phyloP scores from a whole-genome alignment of 2,113 vertebrate genomes.

The Synchiropus splendidus region DNA sequence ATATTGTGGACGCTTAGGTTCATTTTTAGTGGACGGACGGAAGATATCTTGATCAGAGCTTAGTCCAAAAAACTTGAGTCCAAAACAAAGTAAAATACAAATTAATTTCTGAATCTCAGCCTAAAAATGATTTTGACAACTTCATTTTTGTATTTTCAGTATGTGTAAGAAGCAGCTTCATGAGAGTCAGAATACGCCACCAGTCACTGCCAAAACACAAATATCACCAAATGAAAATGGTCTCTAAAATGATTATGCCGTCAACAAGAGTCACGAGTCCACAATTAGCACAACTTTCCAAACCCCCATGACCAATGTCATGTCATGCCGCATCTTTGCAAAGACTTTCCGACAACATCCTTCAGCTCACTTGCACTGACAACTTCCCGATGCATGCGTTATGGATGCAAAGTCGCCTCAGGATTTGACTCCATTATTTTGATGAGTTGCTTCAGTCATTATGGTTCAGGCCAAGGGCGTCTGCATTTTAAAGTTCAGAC shows the following conservation, averaged over 20 bases:
- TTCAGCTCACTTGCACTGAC: background rate
- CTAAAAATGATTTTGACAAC: background rate
- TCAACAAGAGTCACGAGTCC: constrained; percentile 20
- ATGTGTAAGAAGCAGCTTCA: no score
- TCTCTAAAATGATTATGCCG: constrained; percentile 5
- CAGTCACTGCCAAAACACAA: no score
- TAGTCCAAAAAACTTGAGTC: no score
- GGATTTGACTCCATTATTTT: background rate
- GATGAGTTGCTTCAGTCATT: background rate
- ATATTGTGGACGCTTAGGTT: no score
- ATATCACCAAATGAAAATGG: no score
- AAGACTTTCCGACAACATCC: background rate
- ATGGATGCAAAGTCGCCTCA: background rate
- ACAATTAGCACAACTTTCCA: constrained; percentile 4
- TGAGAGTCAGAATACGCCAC: no score
- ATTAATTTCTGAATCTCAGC: background rate
- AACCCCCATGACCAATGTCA: background rate
- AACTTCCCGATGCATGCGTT: background rate
- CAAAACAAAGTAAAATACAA: no score
- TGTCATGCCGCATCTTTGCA: background rate
- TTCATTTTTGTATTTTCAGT: background rate
- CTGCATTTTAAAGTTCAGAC: no score
- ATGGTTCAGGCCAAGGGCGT: no score
- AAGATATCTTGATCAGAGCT: no score
- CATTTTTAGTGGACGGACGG: no score